A percentile compares a stretch with the other conserved stretches of the same genome.
Evolutionary conservation across 2,113 vertebrate genomes (phyloP).

Genomic region (Sylvia atricapilla): DNA sequence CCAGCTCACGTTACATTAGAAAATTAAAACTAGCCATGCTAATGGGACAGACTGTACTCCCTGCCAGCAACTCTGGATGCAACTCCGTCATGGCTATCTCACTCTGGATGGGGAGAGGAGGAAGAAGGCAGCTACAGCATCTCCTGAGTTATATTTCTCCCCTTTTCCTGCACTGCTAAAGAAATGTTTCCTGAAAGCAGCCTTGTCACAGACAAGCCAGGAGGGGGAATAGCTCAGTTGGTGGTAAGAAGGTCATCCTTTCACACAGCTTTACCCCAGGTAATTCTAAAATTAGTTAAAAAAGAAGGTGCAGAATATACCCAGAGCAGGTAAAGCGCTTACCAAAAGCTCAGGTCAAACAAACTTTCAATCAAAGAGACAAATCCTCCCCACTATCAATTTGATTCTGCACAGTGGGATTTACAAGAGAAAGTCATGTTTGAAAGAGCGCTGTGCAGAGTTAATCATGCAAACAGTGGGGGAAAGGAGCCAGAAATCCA

Average conservation of each 20-base stretch:
- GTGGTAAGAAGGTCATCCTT: slow-evolving; percentile 51
- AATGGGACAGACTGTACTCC: not conserved
- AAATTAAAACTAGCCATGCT: slow-evolving; percentile 53
- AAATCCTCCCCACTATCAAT: slow-evolving; percentile 18
- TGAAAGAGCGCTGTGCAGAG: slow-evolving; percentile 32
- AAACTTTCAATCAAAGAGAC: slow-evolving; percentile 55
- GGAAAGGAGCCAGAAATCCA: slow-evolving; percentile 54
- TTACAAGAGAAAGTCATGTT: slow-evolving; percentile 34
- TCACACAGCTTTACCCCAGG: not conserved
- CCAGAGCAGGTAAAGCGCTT: slow-evolving; percentile 31
- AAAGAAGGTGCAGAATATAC: not conserved
- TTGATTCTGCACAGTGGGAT: slow-evolving; percentile 48
- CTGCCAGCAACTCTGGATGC: not conserved
- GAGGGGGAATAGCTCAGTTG: not conserved
- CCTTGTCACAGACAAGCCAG: not conserved
- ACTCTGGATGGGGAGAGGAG: not conserved
- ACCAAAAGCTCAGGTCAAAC: slow-evolving; percentile 39
- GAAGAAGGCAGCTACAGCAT: not conserved
- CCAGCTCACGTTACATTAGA: slow-evolving; percentile 55
- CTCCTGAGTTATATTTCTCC: not conserved
- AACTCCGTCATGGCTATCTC: not conserved
- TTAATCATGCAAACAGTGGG: slow-evolving; percentile 55
- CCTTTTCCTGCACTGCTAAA: not conserved
- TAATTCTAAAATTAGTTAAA: slow-evolving; percentile 48
- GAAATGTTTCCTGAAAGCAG: not conserved